These are phyloP conservation scores for Galeopsomyia nigrocyanea DNA, from an alignment of 2,888 invertebrate genomes.

Conservation along the genomic window DNA sequence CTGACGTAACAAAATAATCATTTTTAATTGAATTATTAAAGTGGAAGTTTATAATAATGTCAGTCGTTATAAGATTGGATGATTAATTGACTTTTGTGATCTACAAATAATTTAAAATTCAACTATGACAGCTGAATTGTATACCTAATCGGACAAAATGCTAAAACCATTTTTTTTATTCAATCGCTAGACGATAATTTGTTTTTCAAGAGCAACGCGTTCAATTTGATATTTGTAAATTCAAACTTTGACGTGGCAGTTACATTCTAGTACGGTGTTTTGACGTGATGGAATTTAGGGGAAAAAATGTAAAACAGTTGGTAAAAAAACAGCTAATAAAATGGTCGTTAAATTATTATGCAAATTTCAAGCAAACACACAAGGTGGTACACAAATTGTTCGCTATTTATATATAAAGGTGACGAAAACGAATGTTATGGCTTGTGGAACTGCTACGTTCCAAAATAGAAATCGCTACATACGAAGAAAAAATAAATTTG, in stretches of 20 bases:
- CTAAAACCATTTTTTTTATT: too few relatives aligned
- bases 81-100: slow-evolving; percentile 7
- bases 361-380: slow-evolving; percentile 50
- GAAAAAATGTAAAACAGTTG: slow-evolving; percentile 32
- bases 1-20: slow-evolving; percentile 14
- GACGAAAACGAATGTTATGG: slow-evolving; percentile 46
- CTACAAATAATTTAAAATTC: background rate
- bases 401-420: slow-evolving; percentile 54
- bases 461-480: slow-evolving; percentile 33
- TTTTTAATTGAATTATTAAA: slow-evolving; percentile 27
- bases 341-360: slow-evolving; percentile 46
- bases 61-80: too few relatives aligned
- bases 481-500: slow-evolving; percentile 45
- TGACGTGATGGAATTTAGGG: slow-evolving; percentile 35
- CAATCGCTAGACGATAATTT: slow-evolving; percentile 21
- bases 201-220: slow-evolving; percentile 10
- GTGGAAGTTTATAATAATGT: slow-evolving; percentile 3
- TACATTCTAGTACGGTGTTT: slow-evolving; percentile 26
- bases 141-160: too few relatives aligned
- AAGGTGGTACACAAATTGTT: slow-evolving; percentile 54
- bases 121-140: too few relatives aligned
- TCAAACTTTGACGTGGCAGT: slow-evolving; percentile 28
- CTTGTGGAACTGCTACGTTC: slow-evolving; percentile 53
- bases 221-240: slow-evolving; percentile 40
- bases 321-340: slow-evolving; percentile 27